A percentile compares a stretch with the other conserved stretches of the same genome.
Conservation (phyloP, 2,113 vertebrate genomes). For the Phycodurus eques region DNA sequence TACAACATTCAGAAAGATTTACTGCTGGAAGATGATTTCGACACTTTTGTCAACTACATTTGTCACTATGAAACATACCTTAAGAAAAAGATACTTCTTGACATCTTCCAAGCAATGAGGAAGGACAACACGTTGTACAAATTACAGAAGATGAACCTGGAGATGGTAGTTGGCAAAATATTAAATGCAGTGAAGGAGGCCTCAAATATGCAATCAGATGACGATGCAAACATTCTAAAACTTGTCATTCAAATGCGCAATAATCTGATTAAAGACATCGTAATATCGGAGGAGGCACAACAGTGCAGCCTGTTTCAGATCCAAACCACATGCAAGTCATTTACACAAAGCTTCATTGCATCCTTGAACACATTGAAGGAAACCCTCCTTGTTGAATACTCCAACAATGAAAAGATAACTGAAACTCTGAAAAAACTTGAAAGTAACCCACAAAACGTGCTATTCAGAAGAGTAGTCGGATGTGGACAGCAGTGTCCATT, state of each 20-base stretch:
- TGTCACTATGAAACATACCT: slow-evolving; percentile 46
- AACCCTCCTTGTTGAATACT: slow-evolving; percentile 26
- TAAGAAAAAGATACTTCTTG: slow-evolving; percentile 41
- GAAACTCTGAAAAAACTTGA: slow-evolving; percentile 29
- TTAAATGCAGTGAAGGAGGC: background rate
- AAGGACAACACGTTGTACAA: slow-evolving; percentile 6
- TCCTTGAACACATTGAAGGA: slow-evolving; percentile 9
- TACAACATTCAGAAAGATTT: slow-evolving; percentile 46
- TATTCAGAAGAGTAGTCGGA: slow-evolving; percentile 59
- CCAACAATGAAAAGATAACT: slow-evolving; percentile 1
- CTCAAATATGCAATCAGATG: slow-evolving; percentile 17
- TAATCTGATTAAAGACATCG: slow-evolving; percentile 31
- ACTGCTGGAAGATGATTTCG: slow-evolving; percentile 37
- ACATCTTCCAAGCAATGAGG: slow-evolving; percentile 1
- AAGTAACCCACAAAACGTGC: slow-evolving; percentile 53
- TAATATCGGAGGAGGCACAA: slow-evolving; percentile 25
- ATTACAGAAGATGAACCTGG: slow-evolving; percentile 16
- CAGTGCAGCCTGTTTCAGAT: slow-evolving; percentile 32
- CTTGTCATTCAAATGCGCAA: slow-evolving; percentile 27
- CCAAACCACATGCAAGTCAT: slow-evolving; percentile 11
- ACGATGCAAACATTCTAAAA: slow-evolving; percentile 14
- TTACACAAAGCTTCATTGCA: slow-evolving; percentile 20
- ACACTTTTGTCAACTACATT: slow-evolving; percentile 37
- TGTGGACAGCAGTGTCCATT: slow-evolving; percentile 73
- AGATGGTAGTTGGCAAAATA: slow-evolving; percentile 19